Evolutionary conservation across 2,113 vertebrate species (phyloP).

Genomic region (Scartelaos histophorus): DNA sequence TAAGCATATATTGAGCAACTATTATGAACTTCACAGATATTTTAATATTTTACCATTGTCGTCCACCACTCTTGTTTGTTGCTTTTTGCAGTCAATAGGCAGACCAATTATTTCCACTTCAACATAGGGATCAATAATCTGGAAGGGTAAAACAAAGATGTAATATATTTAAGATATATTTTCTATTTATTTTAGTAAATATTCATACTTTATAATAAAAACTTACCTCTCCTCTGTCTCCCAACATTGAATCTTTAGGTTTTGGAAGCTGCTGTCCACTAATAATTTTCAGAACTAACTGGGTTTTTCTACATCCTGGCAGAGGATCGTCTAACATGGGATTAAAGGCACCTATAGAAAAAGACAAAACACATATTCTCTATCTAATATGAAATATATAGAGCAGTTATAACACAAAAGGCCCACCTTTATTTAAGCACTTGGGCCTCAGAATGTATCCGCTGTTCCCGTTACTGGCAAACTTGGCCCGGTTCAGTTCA

Average conservation of each 20-base stretch:
- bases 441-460: conserved; percentile 93
- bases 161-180: not conserved
- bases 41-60: conserved; percentile 83
- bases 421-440: conserved; percentile 83
- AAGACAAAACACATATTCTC: not conserved
- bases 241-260: conserved; percentile 92
- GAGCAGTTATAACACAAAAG: not conserved
- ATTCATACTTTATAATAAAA: not conserved
- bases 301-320: conserved; percentile 87
- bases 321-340: conserved; percentile 87
- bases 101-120: conserved; percentile 96
- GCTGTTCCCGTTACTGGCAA: conserved; percentile 90
- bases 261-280: conserved; percentile 97
- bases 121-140: conserved; percentile 98
- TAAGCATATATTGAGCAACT: not conserved
- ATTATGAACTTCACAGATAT: not conserved
- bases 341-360: conserved; percentile 86
- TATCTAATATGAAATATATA: not conserved
- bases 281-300: conserved; percentile 89
- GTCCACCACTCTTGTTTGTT: conserved; percentile 93
- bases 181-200: not conserved
- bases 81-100: conserved; percentile 89
- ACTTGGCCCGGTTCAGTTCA: conserved; percentile 93
- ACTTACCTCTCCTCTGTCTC: conserved; percentile 92
- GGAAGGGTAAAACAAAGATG: conserved; percentile 20